Evolutionary conservation across 2,888 invertebrate genomes (phyloP).

Genomic region (Microplitis deprimator): DNA sequence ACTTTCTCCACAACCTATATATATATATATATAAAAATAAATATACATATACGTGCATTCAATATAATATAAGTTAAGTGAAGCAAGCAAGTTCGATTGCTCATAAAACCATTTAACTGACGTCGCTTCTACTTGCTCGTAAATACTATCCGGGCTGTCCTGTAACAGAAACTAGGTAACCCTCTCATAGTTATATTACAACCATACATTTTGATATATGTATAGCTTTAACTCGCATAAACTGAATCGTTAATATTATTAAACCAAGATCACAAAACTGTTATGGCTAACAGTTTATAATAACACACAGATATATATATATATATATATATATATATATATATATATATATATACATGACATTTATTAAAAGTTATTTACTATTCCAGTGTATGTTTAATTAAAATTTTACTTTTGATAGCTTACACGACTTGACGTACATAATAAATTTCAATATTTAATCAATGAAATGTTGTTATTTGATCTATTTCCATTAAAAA

Average conservation of each 20-base stretch:
- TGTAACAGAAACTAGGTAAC: conserved; percentile 34
- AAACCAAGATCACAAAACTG: neutral
- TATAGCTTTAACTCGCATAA: neutral
- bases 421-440: neutral
- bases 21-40: too few relatives aligned
- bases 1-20: conserved; percentile 10
- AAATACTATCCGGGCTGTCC: conserved; percentile 29
- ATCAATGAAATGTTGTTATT: neutral
- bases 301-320: too few relatives aligned
- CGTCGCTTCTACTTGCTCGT: conserved; percentile 30
- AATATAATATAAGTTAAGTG: conserved; percentile 11
- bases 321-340: too few relatives aligned
- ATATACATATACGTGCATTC: neutral
- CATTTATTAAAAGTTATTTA: too few relatives aligned
- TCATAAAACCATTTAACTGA: conserved; percentile 34
- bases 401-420: neutral
- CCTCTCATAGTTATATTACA: conserved; percentile 9
- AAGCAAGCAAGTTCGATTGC: conserved; percentile 26
- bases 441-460: neutral
- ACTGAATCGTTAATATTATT: neutral
- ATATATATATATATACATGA: too few relatives aligned
- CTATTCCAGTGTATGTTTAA: too few relatives aligned
- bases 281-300: neutral
- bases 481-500: neutral
- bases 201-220: neutral